These are phyloP conservation scores for Physeter macrocephalus DNA, from an alignment of 2,113 vertebrate species.

Conservation along the genomic window DNA sequence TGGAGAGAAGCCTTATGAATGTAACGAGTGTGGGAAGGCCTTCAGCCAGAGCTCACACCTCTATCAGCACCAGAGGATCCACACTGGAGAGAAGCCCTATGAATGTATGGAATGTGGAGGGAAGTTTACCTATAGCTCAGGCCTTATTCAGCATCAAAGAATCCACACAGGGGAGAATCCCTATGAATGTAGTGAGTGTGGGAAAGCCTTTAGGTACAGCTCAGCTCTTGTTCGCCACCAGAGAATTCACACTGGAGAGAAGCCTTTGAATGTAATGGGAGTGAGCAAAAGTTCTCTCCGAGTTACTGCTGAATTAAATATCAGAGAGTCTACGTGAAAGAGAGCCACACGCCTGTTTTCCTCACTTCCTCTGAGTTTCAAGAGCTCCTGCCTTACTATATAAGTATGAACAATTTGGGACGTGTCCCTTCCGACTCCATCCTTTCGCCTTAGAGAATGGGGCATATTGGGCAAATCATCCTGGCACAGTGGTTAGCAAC, in stretches of 20 bases:
- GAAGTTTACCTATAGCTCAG: slow-evolving; percentile 74
- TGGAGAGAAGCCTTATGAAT: slow-evolving; percentile 73
- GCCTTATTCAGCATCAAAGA: slow-evolving; percentile 78
- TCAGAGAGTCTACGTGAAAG: slow-evolving; percentile 61
- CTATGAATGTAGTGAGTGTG: slow-evolving; percentile 72
- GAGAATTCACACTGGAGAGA: slow-evolving; percentile 76
- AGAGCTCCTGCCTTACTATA: slow-evolving; percentile 43
- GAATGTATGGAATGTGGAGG: slow-evolving; percentile 76
- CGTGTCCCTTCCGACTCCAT: neutral
- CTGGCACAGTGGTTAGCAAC: neutral
- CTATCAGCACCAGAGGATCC: slow-evolving; percentile 76
- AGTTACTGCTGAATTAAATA: slow-evolving; percentile 55
- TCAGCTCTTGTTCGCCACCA: slow-evolving; percentile 74
- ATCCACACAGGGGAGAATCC: slow-evolving; percentile 76
- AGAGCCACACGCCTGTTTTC: neutral
- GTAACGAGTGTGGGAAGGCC: slow-evolving; percentile 75
- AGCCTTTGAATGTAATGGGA: slow-evolving; percentile 65
- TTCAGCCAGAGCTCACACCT: slow-evolving; percentile 76
- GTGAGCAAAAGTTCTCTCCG: slow-evolving; percentile 66
- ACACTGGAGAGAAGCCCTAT: slow-evolving; percentile 78
- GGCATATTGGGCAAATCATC: neutral
- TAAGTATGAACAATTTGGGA: neutral
- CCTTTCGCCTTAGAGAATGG: slow-evolving; percentile 13
- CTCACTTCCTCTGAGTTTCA: neutral
- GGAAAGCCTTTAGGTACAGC: slow-evolving; percentile 75